Percentiles rank a stretch among this genome's conserved stretches.
phyloP scores from a whole-genome alignment of 2,888 invertebrate genomes.

The Cyclophora punctaria region DNA sequence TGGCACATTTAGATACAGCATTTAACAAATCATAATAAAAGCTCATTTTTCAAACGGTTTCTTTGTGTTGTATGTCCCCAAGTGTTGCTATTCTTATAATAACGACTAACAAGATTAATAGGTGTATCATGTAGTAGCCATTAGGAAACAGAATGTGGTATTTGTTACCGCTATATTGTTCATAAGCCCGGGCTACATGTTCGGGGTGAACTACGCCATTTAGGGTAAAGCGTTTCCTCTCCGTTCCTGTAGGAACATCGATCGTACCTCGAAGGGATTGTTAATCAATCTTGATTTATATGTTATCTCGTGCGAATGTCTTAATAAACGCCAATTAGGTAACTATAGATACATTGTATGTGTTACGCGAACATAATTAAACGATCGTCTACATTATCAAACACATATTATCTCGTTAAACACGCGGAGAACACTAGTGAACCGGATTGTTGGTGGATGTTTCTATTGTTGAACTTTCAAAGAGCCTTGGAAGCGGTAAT shows the following conservation, averaged over 20 bases:
- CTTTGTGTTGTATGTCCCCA: too few species aligned
- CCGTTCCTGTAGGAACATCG: neutral
- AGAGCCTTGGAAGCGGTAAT: slow-evolving; percentile 6
- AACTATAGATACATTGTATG: too few species aligned
- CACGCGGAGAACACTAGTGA: slow-evolving; percentile 11
- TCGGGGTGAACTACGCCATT: slow-evolving; percentile 36
- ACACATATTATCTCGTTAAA: slow-evolving; percentile 7
- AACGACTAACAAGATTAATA: too few species aligned
- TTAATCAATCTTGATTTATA: slow-evolving; percentile 51
- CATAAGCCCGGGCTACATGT: too few species aligned
- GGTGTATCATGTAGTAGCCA: too few species aligned
- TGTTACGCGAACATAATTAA: neutral
- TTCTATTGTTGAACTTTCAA: slow-evolving; percentile 15
- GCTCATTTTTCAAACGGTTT: too few species aligned
- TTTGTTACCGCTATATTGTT: too few species aligned
- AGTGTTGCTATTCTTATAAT: too few species aligned
- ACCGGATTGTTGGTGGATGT: slow-evolving; percentile 7
- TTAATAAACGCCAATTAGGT: slow-evolving; percentile 4
- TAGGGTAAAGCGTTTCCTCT: slow-evolving; percentile 18
- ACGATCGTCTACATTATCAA: slow-evolving; percentile 1
- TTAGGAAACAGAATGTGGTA: too few species aligned
- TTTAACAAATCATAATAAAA: too few species aligned
- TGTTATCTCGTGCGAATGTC: slow-evolving; percentile 27
- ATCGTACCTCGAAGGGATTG: slow-evolving; percentile 23
- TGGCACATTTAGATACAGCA: too few species aligned